These are phyloP conservation scores for Panzeria rudis DNA, from an alignment of 2,888 invertebrate species.

Conservation along the genomic window DNA sequence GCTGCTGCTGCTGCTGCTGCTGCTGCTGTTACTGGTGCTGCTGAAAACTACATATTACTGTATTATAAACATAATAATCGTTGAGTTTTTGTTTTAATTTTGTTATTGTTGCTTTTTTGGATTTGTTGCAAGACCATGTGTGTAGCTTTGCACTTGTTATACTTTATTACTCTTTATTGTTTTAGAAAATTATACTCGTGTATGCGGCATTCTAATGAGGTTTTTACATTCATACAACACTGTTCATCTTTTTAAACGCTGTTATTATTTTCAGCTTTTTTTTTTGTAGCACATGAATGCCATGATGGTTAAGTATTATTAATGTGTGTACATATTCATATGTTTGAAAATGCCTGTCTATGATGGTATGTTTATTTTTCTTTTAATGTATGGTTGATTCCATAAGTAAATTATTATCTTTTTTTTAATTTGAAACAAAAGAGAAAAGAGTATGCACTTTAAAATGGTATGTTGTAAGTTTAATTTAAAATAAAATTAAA, in stretches of 20 bases:
- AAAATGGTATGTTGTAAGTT: neutral
- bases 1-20: conserved; percentile 2
- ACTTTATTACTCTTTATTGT: conserved; percentile 71
- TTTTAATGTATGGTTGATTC: conserved; percentile 11
- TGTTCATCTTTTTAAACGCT: conserved; percentile 34
- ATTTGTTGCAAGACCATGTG: conserved; percentile 13
- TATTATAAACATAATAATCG: conserved; percentile 45
- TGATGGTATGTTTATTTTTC: conserved; percentile 25
- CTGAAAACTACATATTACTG: conserved; percentile 23
- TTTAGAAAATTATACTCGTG: conserved; percentile 71
- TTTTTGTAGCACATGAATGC: neutral
- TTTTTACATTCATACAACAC: conserved; percentile 46
- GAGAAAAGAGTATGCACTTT: neutral
- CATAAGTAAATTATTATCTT: neutral
- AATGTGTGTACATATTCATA: conserved; percentile 19
- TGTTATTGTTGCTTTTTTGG: conserved; percentile 26
- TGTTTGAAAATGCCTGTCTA: neutral
- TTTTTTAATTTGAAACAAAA: neutral
- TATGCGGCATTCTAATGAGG: conserved; percentile 71
- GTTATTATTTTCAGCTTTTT: neutral
- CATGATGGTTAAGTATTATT: conserved; percentile 31
- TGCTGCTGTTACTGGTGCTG: neutral
- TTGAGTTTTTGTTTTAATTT: conserved; percentile 35
- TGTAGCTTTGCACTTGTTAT: conserved; percentile 48
- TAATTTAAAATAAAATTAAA: no score